These are phyloP conservation scores for Ptiloglossa arizonensis DNA, from an alignment of 1,140 invertebrate species.

Conservation along the genomic window DNA sequence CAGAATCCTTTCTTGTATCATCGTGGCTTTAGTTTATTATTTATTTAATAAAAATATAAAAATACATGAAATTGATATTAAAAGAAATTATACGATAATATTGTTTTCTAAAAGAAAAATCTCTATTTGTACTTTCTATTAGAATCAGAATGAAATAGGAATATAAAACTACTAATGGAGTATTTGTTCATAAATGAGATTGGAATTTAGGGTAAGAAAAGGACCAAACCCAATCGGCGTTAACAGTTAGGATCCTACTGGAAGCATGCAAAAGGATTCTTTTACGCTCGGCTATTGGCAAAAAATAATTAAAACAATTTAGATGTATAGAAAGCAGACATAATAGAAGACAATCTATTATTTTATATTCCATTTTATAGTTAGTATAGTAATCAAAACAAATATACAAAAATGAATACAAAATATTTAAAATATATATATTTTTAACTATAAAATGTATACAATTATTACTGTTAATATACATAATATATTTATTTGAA, in stretches of 20 bases:
- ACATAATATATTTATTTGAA: neutral
- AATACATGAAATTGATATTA: neutral
- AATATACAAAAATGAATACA: slow-evolving; percentile 2
- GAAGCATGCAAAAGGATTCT: slow-evolving; percentile 75
- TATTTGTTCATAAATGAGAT: slow-evolving; percentile 45
- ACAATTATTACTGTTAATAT: neutral
- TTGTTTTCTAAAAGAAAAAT: neutral
- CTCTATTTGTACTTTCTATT: neutral
- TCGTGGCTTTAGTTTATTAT: neutral
- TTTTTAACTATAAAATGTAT: neutral
- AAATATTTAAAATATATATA: neutral
- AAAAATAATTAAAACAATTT: slow-evolving; percentile 13
- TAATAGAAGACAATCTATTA: neutral
- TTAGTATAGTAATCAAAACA: slow-evolving; percentile 30
- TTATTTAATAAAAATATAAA: neutral
- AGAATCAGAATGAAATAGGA: slow-evolving; percentile 27
- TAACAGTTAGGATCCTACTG: slow-evolving; percentile 75
- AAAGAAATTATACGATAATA: neutral
- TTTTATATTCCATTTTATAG: slow-evolving; percentile 13
- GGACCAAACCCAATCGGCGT: slow-evolving; percentile 65
- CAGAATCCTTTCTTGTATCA: neutral
- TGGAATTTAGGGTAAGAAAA: slow-evolving; percentile 51
- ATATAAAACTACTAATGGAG: slow-evolving; percentile 35
- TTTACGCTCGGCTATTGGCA: slow-evolving; percentile 75
- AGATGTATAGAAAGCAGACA: slow-evolving; percentile 1